A percentile compares a stretch with the other conserved stretches of the same genome.
phyloP scores from a whole-genome alignment of 2,797 vertebrate species.

The Parambassis ranga region DNA sequence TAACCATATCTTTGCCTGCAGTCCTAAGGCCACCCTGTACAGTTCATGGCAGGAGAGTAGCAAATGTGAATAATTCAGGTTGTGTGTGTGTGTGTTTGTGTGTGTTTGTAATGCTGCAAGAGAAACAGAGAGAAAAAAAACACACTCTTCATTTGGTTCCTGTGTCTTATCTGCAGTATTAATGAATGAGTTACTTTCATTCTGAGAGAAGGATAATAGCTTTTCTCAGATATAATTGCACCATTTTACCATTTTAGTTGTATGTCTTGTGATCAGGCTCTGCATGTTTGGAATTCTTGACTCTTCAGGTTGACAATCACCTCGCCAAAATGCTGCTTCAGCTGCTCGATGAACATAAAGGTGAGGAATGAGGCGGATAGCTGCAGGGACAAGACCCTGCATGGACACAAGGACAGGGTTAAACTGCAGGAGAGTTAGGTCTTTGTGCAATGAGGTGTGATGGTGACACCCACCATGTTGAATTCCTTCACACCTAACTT shows the following conservation, averaged over 20 bases:
- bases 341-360: constrained; percentile 87
- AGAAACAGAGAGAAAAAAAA: neutral
- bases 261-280: no score
- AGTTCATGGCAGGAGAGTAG: neutral
- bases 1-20: no score
- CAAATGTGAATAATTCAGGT: constrained; percentile 8
- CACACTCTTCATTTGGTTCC: neutral
- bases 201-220: neutral
- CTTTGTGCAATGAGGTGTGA: neutral
- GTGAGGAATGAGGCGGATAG: constrained; percentile 83
- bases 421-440: no score
- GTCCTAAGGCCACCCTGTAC: neutral
- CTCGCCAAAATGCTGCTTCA: constrained; percentile 83
- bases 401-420: no score
- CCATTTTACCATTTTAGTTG: no score
- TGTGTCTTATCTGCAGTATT: neutral
- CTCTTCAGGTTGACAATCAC: constrained; percentile 72
- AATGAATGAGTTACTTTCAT: neutral
- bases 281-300: no score
- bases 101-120: neutral
- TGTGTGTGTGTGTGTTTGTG: no score
- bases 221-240: neutral
- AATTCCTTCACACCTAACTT: constrained; percentile 84
- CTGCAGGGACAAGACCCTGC: constrained; percentile 80
- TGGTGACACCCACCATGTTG: constrained; percentile 79